Evolutionary conservation across 2,797 vertebrate species (phyloP), one percentile per base, ranked within the genome.

Genomic region (Poeciliopsis paucimaculata): DNA sequence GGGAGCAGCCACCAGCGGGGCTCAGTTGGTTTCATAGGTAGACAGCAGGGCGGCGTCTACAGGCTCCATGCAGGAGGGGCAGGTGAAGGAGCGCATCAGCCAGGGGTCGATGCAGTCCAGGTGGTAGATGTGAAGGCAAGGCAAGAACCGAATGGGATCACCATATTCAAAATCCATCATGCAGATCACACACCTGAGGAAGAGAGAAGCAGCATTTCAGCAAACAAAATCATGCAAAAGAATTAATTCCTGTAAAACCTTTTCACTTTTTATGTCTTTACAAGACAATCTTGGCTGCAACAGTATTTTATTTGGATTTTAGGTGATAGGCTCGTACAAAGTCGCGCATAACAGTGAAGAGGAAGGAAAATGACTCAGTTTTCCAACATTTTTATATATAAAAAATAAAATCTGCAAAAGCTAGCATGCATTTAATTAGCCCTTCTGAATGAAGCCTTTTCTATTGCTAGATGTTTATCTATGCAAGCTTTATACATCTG

Each of bases 21-120:
- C 88, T 94, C 89, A 97, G 93, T 94, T 96, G 86, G 96, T 96
- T 94, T 97, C 95, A 10, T 97, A 97, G 6, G 96, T 93, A 72
- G 96, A 96, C 79, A 97, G 95, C 87, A 97, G 94, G 49, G 97
- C 97, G 0, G 97, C 96, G 3, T 97, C 96, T 4, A 97, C 97
- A 0, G 97, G 97, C 93, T 97, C 96, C 96, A 97, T 96, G 91
- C 97, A 97, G 79, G 96, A 97, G n/a, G 97, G 97, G 86, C 97
- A 97, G 82, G 95, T 97, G 94, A 97, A 97, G 75, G 97, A 97
- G 75, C 97, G 95, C 96, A 97, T 96, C 82, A 97, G 95, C 96
- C 97, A 97, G 68, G 95, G 87, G 49, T 97, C 97, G 43, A 97
- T 97, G 95, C 97, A 97, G 66, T 96, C 96, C 86, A 95, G 88